These are phyloP conservation scores for Lepidocyrtoides sp. DNA, from an alignment of 2,888 invertebrate genomes.

Conservation along the genomic window DNA sequence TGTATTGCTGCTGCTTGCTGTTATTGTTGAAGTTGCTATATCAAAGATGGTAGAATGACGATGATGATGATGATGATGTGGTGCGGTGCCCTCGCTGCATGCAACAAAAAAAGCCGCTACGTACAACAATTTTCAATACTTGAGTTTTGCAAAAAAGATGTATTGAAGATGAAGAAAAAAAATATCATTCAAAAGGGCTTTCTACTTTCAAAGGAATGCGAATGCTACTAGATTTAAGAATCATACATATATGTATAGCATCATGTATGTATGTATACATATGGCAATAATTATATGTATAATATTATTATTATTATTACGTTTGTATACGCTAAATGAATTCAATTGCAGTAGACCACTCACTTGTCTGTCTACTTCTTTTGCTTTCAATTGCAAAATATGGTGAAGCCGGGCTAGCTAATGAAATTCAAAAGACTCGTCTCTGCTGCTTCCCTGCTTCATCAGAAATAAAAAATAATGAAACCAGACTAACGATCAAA, in stretches of 20 bases:
- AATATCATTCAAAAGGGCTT: constrained; percentile 46
- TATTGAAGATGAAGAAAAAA: constrained; percentile 38
- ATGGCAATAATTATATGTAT: not conserved
- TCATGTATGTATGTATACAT: not conserved
- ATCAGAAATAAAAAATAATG: constrained; percentile 28
- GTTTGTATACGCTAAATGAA: constrained; percentile 34
- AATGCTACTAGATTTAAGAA: constrained; percentile 25
- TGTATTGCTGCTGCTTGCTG: not conserved
- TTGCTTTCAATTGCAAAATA: constrained; percentile 8
- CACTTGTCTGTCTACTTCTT: constrained; percentile 49
- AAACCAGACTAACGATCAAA: constrained; percentile 52
- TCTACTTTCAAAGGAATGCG: constrained; percentile 60
- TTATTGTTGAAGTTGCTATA: constrained; percentile 13
- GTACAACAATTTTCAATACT: constrained; percentile 38
- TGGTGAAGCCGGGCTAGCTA: not conserved
- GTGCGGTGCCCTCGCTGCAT: constrained; percentile 24
- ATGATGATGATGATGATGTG: not conserved
- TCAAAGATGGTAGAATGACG: no score
- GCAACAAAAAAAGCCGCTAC: constrained; percentile 36
- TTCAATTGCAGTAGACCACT: constrained; percentile 34
- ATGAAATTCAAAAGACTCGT: constrained; percentile 36
- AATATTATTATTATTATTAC: constrained; percentile 8
- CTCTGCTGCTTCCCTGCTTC: not conserved
- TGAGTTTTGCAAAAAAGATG: constrained; percentile 52
- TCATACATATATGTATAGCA: not conserved